Conservation (phyloP, 2,888 invertebrate species). For the Metacarcinus magister region DNA sequence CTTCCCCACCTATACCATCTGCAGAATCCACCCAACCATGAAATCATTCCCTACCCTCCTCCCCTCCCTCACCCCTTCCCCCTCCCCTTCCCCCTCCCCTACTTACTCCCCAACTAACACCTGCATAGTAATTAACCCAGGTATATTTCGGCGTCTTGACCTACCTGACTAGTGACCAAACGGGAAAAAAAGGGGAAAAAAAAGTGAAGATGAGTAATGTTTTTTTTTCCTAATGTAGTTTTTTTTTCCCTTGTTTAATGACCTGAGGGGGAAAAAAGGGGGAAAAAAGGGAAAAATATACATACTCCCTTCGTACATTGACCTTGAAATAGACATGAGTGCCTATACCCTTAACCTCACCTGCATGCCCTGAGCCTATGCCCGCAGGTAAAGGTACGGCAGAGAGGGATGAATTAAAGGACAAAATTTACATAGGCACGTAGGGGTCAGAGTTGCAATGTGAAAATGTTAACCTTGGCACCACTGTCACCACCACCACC, state of each 20-base stretch:
- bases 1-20: no score
- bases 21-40: no score
- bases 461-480: background rate
- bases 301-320: background rate
- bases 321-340: background rate
- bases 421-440: background rate
- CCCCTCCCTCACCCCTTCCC: background rate
- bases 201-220: background rate
- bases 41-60: no score
- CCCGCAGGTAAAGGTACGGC: background rate
- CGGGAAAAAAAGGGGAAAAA: background rate
- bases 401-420: background rate
- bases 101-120: background rate
- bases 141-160: background rate
- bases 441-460: background rate
- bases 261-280: background rate
- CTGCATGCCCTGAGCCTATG: background rate
- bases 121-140: background rate
- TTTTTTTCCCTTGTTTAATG: no score
- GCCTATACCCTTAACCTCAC: background rate
- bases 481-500: background rate
- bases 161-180: background rate
- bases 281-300: background rate
- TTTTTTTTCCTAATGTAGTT: no score
- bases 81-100: background rate